Percentiles rank a stretch among this genome's conserved stretches.
These are phyloP conservation scores for Diplolepis rosae DNA, from an alignment of 2,888 invertebrate genomes.

Conservation along the genomic window DNA sequence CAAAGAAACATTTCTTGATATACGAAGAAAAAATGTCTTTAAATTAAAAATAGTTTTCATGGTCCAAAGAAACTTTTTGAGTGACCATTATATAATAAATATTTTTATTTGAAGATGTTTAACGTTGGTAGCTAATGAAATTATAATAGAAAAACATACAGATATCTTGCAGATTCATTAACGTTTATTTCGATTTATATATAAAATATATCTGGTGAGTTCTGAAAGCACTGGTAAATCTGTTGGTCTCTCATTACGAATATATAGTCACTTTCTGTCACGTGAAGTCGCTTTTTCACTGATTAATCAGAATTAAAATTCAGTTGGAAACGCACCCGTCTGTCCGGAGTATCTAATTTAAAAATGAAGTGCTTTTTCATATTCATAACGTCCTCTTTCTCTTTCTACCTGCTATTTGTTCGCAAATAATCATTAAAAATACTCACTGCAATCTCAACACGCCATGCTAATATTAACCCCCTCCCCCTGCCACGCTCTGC, in stretches of 20 bases:
- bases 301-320: conserved; percentile 69
- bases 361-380: conserved; percentile 71
- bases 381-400: conserved; percentile 57
- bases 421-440: conserved; percentile 70
- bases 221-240: conserved; percentile 45
- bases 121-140: conserved; percentile 35
- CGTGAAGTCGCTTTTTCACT: conserved; percentile 55
- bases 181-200: conserved; percentile 42
- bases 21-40: too few relatives aligned
- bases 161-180: conserved; percentile 46
- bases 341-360: conserved; percentile 63
- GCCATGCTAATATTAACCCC: conserved; percentile 58
- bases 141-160: too few relatives aligned
- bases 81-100: too few relatives aligned
- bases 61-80: too few relatives aligned
- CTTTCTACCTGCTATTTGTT: conserved; percentile 58
- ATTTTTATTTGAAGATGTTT: too few relatives aligned
- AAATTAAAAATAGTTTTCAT: too few relatives aligned
- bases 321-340: conserved; percentile 56
- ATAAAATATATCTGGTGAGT: conserved; percentile 7
- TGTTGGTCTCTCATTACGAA: conserved; percentile 47
- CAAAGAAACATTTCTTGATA: too few relatives aligned
- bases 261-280: conserved; percentile 45
- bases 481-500: not conserved
- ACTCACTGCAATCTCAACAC: conserved; percentile 55